Evolutionary conservation across 2,797 vertebrate species (phyloP).

Genomic region (Megalops cyprinoides): DNA sequence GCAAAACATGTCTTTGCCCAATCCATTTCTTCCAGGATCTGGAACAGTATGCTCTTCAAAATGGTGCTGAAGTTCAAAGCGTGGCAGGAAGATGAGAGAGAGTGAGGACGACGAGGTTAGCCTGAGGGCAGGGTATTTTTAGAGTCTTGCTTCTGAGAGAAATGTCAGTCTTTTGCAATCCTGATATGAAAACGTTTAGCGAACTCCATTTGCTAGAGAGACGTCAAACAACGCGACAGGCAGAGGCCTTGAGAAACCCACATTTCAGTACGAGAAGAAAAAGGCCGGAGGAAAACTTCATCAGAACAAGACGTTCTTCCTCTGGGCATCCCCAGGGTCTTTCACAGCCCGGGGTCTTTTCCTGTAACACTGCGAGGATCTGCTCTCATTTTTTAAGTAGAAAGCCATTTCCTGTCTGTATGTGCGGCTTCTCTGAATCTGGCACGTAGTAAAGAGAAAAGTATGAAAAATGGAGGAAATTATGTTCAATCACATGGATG

Average conservation of each 20-base stretch:
- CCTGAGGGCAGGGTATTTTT: constrained; percentile 62
- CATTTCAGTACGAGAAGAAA: not conserved
- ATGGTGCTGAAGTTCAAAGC: constrained; percentile 65
- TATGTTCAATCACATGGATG: constrained; percentile 68
- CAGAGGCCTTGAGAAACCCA: not conserved
- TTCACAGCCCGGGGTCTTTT: constrained; percentile 60
- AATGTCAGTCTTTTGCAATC: constrained; percentile 39
- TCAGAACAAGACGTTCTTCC: constrained; percentile 35
- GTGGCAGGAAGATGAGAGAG: constrained; percentile 42
- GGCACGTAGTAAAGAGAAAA: constrained; percentile 65
- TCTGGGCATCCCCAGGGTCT: constrained; percentile 51
- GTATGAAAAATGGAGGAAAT: constrained; percentile 61
- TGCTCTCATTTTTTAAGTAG: constrained; percentile 62
- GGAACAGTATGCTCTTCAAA: constrained; percentile 59
- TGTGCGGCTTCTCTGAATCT: constrained; percentile 61
- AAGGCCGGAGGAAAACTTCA: constrained; percentile 32
- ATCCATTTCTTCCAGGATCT: constrained; percentile 59
- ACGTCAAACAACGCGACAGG: not conserved
- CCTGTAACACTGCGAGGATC: constrained; percentile 66
- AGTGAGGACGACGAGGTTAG: constrained; percentile 47
- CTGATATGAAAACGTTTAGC: constrained; percentile 17
- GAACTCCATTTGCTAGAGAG: not conserved
- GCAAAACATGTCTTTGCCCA: constrained; percentile 53
- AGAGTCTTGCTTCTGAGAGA: constrained; percentile 41
- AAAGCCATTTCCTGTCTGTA: constrained; percentile 68